phyloP scores from a whole-genome alignment of 2,797 vertebrate genomes.

The Hydrocynus forskahlii region DNA sequence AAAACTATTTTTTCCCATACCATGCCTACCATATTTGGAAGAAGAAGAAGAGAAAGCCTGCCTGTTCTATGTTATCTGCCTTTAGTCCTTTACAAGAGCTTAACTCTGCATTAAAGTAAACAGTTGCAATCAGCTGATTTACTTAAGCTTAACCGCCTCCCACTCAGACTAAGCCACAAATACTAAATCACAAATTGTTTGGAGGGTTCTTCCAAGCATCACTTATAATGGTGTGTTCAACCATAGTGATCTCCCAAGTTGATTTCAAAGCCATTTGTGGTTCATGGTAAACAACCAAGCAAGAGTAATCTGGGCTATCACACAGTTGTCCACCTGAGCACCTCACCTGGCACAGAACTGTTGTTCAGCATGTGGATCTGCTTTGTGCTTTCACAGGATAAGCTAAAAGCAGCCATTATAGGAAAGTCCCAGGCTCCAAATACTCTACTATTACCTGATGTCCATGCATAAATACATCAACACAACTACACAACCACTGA shows the following conservation, averaged over 20 bases:
- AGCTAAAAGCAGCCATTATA: constrained; percentile 39
- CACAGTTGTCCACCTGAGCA: background rate
- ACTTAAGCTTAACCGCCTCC: constrained; percentile 1
- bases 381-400: constrained; percentile 19
- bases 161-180: constrained; percentile 8
- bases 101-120: constrained; percentile 18
- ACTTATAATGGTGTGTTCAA: background rate
- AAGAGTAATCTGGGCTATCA: background rate
- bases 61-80: background rate
- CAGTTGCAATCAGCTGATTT: constrained; percentile 17
- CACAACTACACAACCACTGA: constrained; percentile 40
- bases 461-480: constrained; percentile 51
- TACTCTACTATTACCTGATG: constrained; percentile 37
- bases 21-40: background rate
- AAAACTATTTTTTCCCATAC: too few relatives aligned
- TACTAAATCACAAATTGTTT: constrained; percentile 20
- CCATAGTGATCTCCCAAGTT: background rate
- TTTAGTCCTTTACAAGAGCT: background rate
- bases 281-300: constrained; percentile 7
- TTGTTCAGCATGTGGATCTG: constrained; percentile 12
- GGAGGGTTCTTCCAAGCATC: background rate
- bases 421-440: constrained; percentile 35
- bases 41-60: background rate
- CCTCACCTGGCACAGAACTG: background rate
- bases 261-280: background rate